Base-by-base conservation (phyloP, 2,113 vertebrate genomes). In the Eclectus roratus region DNA sequence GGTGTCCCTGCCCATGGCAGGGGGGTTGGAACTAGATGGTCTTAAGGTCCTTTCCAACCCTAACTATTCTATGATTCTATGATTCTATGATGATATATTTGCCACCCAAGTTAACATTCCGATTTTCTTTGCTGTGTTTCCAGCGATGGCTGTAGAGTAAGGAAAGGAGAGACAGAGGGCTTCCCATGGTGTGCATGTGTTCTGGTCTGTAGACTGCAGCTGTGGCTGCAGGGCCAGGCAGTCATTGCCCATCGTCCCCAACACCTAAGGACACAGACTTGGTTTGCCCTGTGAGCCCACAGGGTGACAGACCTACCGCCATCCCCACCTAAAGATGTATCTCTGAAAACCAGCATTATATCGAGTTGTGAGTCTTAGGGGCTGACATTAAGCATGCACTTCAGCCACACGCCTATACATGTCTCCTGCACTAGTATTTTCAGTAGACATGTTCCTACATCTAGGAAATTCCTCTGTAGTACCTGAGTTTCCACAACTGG, bases 141-240 rank as follows among this genome's bases (percentile, higher is more conserved):
- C 41, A 46, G 49, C 18, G 18, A 13, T 49, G 44, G 10, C 9
- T 66, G 1, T 25, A 15, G 53, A 60, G 44, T 9, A 35, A 4
- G 19, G 15, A 17, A 37, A 21, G 44, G 33, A 60, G 41, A 58
- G 37, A 17, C 2, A 4, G 49, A 81, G 33, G 39, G 4, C 12
- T 52, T 71, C 24, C 19, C 10, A 0, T 8, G 7, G 21, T 7
- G 4, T 11, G 0, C 11, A 1, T 49, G 39, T 33, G 17, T 74
- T 77, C 15, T 43, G 56, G 47, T 47, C 44, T 85, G 41, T 24
- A 68, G n/a, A 11, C 17, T 44, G 64, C 27, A 29, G 29, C 5
- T 72, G 23, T 60, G 60, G 29, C 50, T 70, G 37, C 80, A 85
- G n/a, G 49, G 20, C 46, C 3, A 2, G 41, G 52, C 80, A 82